Base-by-base conservation (phyloP, 2,797 vertebrate species). In the Scolopax rusticola region DNA sequence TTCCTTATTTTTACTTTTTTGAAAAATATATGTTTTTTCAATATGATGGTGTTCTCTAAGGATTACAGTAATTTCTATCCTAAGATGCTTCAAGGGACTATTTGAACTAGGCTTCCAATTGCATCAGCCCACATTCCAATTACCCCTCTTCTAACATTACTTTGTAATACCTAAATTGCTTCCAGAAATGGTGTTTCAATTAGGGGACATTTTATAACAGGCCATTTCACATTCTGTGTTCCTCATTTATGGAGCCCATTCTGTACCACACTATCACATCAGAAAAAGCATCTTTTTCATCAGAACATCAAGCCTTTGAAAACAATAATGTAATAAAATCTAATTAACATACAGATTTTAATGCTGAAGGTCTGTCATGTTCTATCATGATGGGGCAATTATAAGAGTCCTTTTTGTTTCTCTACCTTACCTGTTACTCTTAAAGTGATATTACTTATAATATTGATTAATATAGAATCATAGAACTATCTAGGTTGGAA, bases 101-200 rank as follows among this genome's bases (percentile, higher is more conserved):
- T 94, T 95, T 93, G 90, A 92, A 85, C 68, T 23, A 75, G 50
- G n/a, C 43, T 93, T 92, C 47, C 60, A 93, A 68, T 59, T 85
- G 71, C 88, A 92, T 68, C 81, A 94, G 91, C 65, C 78, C 53
- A 83, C 78, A 69, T 80, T 70, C 92, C 96, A 95, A 97, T 97
- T 96, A 91, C 48, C n/a, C 45, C 59, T 90, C 50, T 90, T 82
- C n/a, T 71, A 83, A 84, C 61, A 91, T 95, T 88, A 91, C 51
- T 86, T 83, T 87, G 33, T 61, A 93, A 89, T 85, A 90, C 53
- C 75, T 81, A 92, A 95, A 96, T 91, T 91, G 76, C 67, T 91
- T 96, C 87, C 70, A 79, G 87, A 91, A 93, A 96, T 95, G 94
- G 73, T 92, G 85, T 82, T 93, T 91, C 82, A 92, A 91, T 92